These are phyloP conservation scores for Neolamprologus cancellatus DNA, from an alignment of 2,113 vertebrate genomes.

Conservation along the genomic window DNA sequence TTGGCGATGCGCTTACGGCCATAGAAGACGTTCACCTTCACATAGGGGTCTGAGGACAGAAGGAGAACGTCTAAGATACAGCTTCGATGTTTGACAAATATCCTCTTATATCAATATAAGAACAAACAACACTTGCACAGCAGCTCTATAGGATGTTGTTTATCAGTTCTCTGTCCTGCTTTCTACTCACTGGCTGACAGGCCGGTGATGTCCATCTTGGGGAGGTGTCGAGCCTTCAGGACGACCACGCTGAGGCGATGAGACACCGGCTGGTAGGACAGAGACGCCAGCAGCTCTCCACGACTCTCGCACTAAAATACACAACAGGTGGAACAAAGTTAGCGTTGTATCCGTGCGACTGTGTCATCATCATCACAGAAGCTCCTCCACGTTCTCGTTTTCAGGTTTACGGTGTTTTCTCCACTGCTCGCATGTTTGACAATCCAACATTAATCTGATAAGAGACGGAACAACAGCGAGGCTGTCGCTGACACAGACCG, in stretches of 20 bases:
- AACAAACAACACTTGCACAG: neutral
- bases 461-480: neutral
- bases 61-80: accelerated
- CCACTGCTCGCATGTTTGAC: neutral
- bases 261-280: conserved; percentile 93
- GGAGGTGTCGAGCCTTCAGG: conserved; percentile 91
- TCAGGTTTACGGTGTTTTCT: neutral
- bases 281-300: conserved; percentile 90
- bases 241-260: conserved; percentile 95
- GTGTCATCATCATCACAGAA: neutral
- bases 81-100: neutral
- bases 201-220: conserved; percentile 95
- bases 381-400: neutral
- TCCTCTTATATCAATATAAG: neutral
- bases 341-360: accelerated
- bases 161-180: neutral
- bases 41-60: conserved; percentile 83
- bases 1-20: conserved; percentile 92
- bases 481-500: neutral
- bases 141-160: neutral
- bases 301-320: conserved; percentile 78
- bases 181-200: conserved; percentile 90
- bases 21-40: conserved; percentile 97
- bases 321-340: neutral
- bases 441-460: neutral